Percentiles rank a stretch among this genome's conserved stretches.
Conservation (phyloP, 2,797 vertebrate species). For the Cirrhinus mrigala region DNA sequence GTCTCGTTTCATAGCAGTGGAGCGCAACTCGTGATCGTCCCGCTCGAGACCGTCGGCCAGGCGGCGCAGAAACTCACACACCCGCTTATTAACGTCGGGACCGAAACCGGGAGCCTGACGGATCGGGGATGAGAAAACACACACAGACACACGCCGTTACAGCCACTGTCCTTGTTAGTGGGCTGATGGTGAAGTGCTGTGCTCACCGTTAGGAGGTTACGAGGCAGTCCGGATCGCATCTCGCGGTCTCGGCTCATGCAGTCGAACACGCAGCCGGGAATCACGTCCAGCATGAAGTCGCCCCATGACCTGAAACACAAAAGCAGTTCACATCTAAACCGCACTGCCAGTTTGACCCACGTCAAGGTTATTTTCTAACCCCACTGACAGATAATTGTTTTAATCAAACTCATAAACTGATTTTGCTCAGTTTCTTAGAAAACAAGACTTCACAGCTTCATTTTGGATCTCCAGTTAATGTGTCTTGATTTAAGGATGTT, state of each 20-base stretch:
- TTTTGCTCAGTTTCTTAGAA: too few species aligned
- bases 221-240: conserved; percentile 83
- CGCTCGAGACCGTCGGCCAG: conserved; percentile 82
- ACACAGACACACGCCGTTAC: not conserved
- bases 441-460: too few species aligned
- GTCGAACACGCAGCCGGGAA: conserved; percentile 85
- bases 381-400: too few species aligned
- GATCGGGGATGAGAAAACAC: not conserved
- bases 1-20: conserved; percentile 88
- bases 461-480: too few species aligned
- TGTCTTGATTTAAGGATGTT: too few species aligned
- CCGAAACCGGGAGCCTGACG: conserved; percentile 72
- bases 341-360: too few species aligned
- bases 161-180: not conserved
- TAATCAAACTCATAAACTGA: too few species aligned
- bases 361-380: too few species aligned
- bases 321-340: not conserved
- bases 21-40: conserved; percentile 70
- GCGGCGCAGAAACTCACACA: conserved; percentile 79
- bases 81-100: conserved; percentile 58
- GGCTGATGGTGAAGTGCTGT: not conserved
- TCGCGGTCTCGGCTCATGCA: conserved; percentile 76
- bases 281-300: conserved; percentile 86
- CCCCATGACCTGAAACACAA: conserved; percentile 85
- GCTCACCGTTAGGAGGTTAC: conserved; percentile 84